Evolutionary conservation across 2,113 vertebrate species (phyloP).

Genomic region (Paramormyrops kingsleyae): DNA sequence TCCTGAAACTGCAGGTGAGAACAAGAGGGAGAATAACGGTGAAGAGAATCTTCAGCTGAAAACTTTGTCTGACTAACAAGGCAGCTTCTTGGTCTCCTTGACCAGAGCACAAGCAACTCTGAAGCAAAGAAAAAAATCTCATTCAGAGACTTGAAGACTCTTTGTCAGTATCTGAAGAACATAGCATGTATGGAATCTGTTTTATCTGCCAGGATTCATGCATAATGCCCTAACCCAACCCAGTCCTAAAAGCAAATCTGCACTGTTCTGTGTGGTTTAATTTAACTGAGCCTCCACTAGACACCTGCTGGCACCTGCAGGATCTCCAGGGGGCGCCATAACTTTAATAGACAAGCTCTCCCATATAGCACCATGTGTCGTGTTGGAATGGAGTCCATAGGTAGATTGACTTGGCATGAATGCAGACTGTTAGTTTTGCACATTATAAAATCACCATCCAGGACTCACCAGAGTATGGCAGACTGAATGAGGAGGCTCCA

Average conservation of each 20-base stretch:
- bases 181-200: not conserved
- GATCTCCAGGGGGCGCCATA: not conserved
- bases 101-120: too few species aligned
- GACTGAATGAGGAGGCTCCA: not conserved
- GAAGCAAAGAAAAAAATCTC: too few species aligned
- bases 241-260: not conserved
- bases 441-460: not conserved
- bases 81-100: not conserved
- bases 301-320: not conserved
- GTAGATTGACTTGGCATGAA: not conserved
- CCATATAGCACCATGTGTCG: not conserved
- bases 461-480: not conserved
- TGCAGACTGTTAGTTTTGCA: not conserved
- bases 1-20: not conserved
- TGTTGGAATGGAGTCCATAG: not conserved
- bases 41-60: not conserved
- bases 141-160: not conserved
- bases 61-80: not conserved
- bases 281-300: not conserved
- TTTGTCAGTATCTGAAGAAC: not conserved
- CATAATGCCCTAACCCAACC: not conserved
- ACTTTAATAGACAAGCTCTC: not conserved
- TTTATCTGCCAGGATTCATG: not conserved
- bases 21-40: not conserved
- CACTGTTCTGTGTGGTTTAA: not conserved